A percentile compares a stretch with the other conserved stretches of the same genome.
phyloP scores from a whole-genome alignment of 2,797 vertebrate species.

The Cyprinella venusta region DNA sequence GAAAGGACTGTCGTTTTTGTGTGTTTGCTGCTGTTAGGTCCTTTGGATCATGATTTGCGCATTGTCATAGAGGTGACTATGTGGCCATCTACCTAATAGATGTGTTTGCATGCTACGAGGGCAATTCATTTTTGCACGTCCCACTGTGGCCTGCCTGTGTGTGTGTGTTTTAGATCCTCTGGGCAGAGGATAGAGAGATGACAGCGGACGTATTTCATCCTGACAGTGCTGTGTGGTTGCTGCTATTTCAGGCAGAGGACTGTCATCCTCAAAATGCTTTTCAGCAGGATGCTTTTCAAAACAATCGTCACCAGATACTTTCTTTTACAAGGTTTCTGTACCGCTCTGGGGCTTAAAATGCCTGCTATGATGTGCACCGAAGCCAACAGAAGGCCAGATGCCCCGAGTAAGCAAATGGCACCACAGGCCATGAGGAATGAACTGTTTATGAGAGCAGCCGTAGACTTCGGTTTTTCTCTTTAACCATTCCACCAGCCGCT shows the following conservation, averaged over 20 bases:
- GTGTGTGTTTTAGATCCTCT: conserved; percentile 5
- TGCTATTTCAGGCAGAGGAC: conserved; percentile 75
- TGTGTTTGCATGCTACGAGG: background rate
- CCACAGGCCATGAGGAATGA: conserved; percentile 21
- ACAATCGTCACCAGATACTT: conserved; percentile 77
- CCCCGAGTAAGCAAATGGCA: conserved; percentile 13
- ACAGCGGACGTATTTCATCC: conserved; percentile 65
- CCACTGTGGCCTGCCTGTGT: conserved; percentile 13
- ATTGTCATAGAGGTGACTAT: conserved; percentile 16
- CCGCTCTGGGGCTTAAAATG: conserved; percentile 71
- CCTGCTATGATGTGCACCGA: conserved; percentile 65
- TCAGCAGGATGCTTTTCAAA: conserved; percentile 79
- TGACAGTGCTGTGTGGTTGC: conserved; percentile 65
- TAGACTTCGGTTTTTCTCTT: conserved; percentile 23
- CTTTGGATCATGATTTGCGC: conserved; percentile 5
- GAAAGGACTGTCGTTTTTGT: conserved; percentile 10
- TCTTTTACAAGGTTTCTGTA: conserved; percentile 74
- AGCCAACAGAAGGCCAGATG: conserved; percentile 36
- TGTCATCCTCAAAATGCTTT: conserved; percentile 82
- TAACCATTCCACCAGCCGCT: conserved; percentile 28
- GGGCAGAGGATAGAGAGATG: conserved; percentile 67
- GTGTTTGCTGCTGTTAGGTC: conserved; percentile 7
- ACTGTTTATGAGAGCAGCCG: conserved; percentile 40
- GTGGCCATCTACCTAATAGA: background rate
- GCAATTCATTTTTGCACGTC: background rate